Percentiles rank a stretch among this genome's conserved stretches.
Evolutionary conservation across 2,797 vertebrate genomes (phyloP).

Genomic region (Phoeniculus purpureus): DNA sequence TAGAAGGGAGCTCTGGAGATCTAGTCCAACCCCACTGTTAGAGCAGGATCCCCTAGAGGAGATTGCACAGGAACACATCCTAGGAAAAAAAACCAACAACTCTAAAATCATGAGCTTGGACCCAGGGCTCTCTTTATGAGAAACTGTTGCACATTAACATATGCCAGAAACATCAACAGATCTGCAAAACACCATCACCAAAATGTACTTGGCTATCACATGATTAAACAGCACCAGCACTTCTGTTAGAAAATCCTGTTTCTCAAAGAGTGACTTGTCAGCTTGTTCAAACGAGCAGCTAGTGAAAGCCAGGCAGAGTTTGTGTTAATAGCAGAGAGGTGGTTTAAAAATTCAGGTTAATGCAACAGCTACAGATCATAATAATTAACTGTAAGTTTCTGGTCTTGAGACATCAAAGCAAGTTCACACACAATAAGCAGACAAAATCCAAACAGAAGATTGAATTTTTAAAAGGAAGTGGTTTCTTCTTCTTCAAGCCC

Average conservation of each 20-base stretch:
- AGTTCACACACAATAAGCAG: not conserved
- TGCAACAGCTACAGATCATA: not conserved
- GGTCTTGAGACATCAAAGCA: not conserved
- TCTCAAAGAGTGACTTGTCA: not conserved
- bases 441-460: not conserved
- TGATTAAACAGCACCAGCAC: not conserved
- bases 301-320: not conserved
- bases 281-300: not conserved
- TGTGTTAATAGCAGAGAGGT: not conserved
- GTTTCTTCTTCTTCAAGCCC: conserved; percentile 15
- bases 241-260: not conserved
- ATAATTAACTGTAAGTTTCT: conserved; percentile 32
- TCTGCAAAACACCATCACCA: not conserved
- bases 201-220: not conserved
- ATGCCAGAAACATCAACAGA: not conserved
- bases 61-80: too few species aligned
- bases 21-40: too few species aligned
- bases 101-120: not conserved
- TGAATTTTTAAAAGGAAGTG: not conserved
- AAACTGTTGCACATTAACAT: not conserved
- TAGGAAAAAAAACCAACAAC: not conserved
- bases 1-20: too few species aligned
- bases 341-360: conserved; percentile 38
- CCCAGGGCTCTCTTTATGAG: not conserved
- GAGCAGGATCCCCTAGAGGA: too few species aligned